Evolutionary conservation across 2,797 vertebrate genomes (phyloP), one percentile per base, ranked within the genome.

Genomic region (Ceryle rudis): DNA sequence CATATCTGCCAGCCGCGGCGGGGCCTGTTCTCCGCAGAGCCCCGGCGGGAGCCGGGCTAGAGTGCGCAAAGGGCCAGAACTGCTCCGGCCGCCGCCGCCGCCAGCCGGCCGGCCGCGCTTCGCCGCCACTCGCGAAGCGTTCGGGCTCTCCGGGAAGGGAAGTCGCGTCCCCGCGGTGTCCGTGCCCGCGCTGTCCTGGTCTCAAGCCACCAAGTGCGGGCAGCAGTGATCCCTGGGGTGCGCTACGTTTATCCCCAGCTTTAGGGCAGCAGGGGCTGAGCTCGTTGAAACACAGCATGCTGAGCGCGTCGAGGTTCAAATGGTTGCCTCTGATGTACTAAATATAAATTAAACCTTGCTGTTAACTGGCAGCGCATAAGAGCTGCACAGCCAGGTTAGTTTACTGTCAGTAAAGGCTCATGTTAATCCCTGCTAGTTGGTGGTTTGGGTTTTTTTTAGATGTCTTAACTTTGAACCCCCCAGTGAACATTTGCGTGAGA

Each of bases 311-410:
- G 6, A 3, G 52, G 21, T n/a, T 42, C 39, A 12, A 10, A 6
- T 11, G 77, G 33, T 19, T 35, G 64, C 28, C 29, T 1, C 4
- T 4, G 31, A 2, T 5, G 71, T 20, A 2, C 47, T 55, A n/a
- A 54, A 16, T n/a, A 28, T 9, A 21, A 2, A 9, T 2, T 28
- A 19, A 72, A 16, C 22, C 19, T 33, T 10, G 16, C 14, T 11
- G 4, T 35, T 3, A 9, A 4, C 11, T 8, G 55, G 1, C 29
- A 2, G 42, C 0, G 10, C 33, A 4, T 14, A 0, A 5, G 22
- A 7, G 26, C 73, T 18, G 2, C 5, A 3, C 70, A 16, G 57
- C 57, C 15, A 2, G 6, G 7, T 58, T 23, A 5, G 18, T 42
- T 47, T 18, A 3, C 39, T 15, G 1, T 2, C 18, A 37, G 25